Evolutionary conservation across 2,888 invertebrate species (phyloP), one percentile per base, ranked within the genome.

Genomic region (Athripsodes cinereus): DNA sequence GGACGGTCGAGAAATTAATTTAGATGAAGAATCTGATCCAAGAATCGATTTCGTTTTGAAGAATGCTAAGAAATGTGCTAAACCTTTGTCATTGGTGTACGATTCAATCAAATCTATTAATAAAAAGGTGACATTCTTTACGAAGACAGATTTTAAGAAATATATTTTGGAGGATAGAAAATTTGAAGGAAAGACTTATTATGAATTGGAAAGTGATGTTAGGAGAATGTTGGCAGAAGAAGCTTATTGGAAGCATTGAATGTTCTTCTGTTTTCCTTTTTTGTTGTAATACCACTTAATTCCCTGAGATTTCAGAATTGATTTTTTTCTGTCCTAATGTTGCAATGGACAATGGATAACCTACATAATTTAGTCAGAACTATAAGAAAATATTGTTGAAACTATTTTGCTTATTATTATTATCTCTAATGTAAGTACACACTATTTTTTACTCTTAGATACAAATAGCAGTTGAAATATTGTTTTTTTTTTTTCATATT

Each of bases 101-200:
- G 53, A 46, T 35, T 35, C 21, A 10, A 35, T 50, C 6, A 22
- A 44, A 16, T 21, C 49, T 16, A 19, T 53, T 18, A 20, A 53
- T 20, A 55, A 57, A 22, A 53, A 49, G 22, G 19, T 60, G 5
- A 22, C 22, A 19, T 60, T 57, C 40, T 56, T 57, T 26, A 53
- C 19, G 8, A 60, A 53, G 8, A 50, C 22, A 22, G 55, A 60
- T 34, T 35, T 53, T n/a, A 60, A 53, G 26, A 53, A 60, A 44
- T 60, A 51, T 47, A 56, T 60, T 19, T 53, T 22, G 16, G 20
- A 26, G 5, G 47, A 44, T n/a, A 40, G 60, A 8, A 18, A 31
- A 11, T 22, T 53, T 11, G 54, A 57, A 44, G 60, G 51, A 2
- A 56, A 52, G 40, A 59, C 52, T 22, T 59, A 59, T 46, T 6